Percentiles rank a stretch among this genome's conserved stretches.
These are phyloP conservation scores for Margaritifera margaritifera DNA, from an alignment of 2,888 invertebrate species.

Conservation along the genomic window DNA sequence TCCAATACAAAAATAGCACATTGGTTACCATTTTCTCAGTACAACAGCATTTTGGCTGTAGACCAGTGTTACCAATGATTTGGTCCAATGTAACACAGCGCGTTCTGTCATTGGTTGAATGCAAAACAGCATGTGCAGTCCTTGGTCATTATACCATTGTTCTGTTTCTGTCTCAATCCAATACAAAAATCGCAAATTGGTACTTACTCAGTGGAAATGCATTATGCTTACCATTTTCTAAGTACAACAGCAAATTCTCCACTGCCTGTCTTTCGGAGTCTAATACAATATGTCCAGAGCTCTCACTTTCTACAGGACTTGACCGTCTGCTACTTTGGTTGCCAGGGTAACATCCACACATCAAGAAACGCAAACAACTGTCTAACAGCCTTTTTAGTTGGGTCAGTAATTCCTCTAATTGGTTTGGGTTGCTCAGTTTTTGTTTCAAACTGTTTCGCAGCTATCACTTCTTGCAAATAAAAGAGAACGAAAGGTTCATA, in stretches of 20 bases:
- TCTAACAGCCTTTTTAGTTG: slow-evolving; percentile 52
- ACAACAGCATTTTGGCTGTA: too few relatives aligned
- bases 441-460: slow-evolving; percentile 51
- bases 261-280: slow-evolving; percentile 60
- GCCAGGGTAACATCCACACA: slow-evolving; percentile 60
- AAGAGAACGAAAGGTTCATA: neutral
- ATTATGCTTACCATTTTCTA: too few relatives aligned
- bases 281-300: slow-evolving; percentile 49
- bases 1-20: too few relatives aligned
- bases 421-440: slow-evolving; percentile 54
- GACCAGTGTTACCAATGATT: too few relatives aligned
- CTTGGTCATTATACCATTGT: too few relatives aligned
- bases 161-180: too few relatives aligned
- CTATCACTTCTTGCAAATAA: slow-evolving; percentile 38
- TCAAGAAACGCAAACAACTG: slow-evolving; percentile 53
- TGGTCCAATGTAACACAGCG: too few relatives aligned
- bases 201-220: too few relatives aligned
- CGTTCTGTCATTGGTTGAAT: too few relatives aligned
- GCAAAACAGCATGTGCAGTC: too few relatives aligned
- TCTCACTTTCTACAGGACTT: slow-evolving; percentile 41
- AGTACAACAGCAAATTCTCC: slow-evolving; percentile 53
- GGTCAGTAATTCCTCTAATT: slow-evolving; percentile 48
- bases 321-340: slow-evolving; percentile 20
- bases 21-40: too few relatives aligned
- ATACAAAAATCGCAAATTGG: too few relatives aligned